Conservation (phyloP, 1,140 invertebrate genomes). For the Reticulitermes speratus region DNA sequence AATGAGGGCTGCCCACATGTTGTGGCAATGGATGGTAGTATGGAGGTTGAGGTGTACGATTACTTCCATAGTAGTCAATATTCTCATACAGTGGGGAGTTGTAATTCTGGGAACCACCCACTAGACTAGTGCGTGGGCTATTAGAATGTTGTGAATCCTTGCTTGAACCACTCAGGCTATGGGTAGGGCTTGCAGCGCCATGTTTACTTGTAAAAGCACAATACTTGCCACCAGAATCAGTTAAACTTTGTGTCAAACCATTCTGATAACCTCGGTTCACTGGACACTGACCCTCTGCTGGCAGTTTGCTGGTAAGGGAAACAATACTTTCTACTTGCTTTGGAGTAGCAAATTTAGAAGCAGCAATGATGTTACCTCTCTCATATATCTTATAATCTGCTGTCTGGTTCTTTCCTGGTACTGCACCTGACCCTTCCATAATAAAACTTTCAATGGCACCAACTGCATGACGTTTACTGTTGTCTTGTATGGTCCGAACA, state of each 20-base stretch:
- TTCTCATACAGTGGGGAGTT: constrained; percentile 75
- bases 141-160: constrained; percentile 54
- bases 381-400: constrained; percentile 64
- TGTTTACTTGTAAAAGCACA: constrained; percentile 38
- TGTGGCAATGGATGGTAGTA: constrained; percentile 60
- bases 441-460: constrained; percentile 57
- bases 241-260: not conserved
- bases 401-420: constrained; percentile 36
- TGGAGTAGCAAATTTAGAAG: constrained; percentile 73
- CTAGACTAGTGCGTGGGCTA: constrained; percentile 58
- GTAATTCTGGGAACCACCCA: constrained; percentile 43
- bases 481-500: constrained; percentile 30
- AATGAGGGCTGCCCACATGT: constrained; percentile 48
- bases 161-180: constrained; percentile 56
- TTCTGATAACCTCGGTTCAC: constrained; percentile 18
- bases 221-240: constrained; percentile 33
- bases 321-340: constrained; percentile 63
- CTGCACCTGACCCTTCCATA: constrained; percentile 43
- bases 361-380: constrained; percentile 63
- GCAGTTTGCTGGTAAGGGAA: constrained; percentile 32
- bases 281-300: constrained; percentile 15
- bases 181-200: constrained; percentile 39
- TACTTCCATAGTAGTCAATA: constrained; percentile 67
- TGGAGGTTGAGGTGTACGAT: constrained; percentile 52
- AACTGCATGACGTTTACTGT: constrained; percentile 45